Percentiles rank a stretch among this genome's conserved stretches.
phyloP scores from a whole-genome alignment of 2,797 vertebrate species.

The Sebastes hubbsi region DNA sequence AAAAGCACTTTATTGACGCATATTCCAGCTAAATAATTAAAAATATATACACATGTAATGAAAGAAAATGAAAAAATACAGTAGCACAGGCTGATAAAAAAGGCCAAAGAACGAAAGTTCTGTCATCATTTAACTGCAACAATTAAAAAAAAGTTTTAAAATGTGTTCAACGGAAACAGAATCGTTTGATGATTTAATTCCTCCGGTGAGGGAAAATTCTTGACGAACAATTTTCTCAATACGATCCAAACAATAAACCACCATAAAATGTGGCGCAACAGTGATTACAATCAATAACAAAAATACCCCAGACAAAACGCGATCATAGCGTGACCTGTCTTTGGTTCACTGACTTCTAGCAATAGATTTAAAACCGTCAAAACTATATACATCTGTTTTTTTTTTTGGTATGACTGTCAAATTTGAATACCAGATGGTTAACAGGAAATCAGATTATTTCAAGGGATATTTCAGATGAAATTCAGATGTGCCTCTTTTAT shows the following conservation, averaged over 20 bases:
- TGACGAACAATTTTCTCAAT: not conserved
- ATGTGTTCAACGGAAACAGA: not conserved
- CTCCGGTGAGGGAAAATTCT: not conserved
- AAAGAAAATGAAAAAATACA: not conserved
- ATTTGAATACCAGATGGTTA: not conserved
- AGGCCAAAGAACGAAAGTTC: not conserved
- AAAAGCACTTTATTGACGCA: conserved; percentile 36
- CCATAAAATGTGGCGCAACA: not conserved
- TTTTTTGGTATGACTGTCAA: not conserved
- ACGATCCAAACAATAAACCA: not conserved
- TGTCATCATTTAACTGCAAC: not conserved
- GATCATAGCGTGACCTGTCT: not conserved
- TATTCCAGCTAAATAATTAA: not conserved
- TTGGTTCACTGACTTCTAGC: not conserved
- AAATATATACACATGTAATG: not conserved
- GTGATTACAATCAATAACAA: not conserved
- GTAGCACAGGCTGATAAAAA: not conserved
- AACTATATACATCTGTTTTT: not conserved
- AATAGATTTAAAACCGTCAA: not conserved
- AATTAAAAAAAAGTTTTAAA: not conserved
- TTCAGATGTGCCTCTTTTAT: not conserved
- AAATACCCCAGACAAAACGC: not conserved
- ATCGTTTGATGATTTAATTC: not conserved
- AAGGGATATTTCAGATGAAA: not conserved
- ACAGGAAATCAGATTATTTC: not conserved